These are phyloP conservation scores for Doris montereyensis DNA, from an alignment of 2,888 invertebrate species.

Conservation along the genomic window DNA sequence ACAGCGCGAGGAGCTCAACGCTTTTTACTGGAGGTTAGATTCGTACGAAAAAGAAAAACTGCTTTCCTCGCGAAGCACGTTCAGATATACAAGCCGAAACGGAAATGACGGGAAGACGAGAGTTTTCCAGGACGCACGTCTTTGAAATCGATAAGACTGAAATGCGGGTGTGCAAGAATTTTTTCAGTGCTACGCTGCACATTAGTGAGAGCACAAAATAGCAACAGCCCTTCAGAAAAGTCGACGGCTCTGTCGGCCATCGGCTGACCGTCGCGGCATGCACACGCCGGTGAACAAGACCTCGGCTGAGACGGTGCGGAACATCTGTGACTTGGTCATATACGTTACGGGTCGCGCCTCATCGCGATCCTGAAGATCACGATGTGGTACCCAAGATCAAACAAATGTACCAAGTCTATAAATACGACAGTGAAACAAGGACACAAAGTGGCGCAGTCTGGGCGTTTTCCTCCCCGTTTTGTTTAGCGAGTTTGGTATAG, in stretches of 20 bases:
- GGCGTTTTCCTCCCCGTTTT: slow-evolving; percentile 31
- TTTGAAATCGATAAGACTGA: slow-evolving; percentile 27
- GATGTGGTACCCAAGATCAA: no score
- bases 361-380: slow-evolving; percentile 3
- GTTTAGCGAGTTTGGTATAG: slow-evolving; percentile 20
- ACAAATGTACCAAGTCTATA: slow-evolving; percentile 32
- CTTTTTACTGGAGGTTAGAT: slow-evolving; percentile 30
- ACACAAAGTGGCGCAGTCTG: slow-evolving; percentile 22
- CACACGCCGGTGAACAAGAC: slow-evolving; percentile 38
- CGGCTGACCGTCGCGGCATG: slow-evolving; percentile 33
- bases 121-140: slow-evolving; percentile 30
- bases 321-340: slow-evolving; percentile 35
- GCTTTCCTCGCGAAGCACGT: slow-evolving; percentile 30
- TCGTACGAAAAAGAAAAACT: slow-evolving; percentile 34
- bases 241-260: slow-evolving; percentile 23
- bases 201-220: slow-evolving; percentile 37
- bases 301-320: slow-evolving; percentile 35
- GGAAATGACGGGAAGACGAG: slow-evolving; percentile 32
- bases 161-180: slow-evolving; percentile 38
- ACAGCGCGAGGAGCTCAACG: slow-evolving; percentile 17
- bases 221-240: slow-evolving; percentile 34
- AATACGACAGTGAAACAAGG: slow-evolving; percentile 39
- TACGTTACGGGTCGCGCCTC: slow-evolving; percentile 29
- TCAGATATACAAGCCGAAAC: slow-evolving; percentile 32
- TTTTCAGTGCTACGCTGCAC: slow-evolving; percentile 35